Evolutionary conservation across 2,113 vertebrate species (phyloP).

Genomic region (Todiramphus chloris): DNA sequence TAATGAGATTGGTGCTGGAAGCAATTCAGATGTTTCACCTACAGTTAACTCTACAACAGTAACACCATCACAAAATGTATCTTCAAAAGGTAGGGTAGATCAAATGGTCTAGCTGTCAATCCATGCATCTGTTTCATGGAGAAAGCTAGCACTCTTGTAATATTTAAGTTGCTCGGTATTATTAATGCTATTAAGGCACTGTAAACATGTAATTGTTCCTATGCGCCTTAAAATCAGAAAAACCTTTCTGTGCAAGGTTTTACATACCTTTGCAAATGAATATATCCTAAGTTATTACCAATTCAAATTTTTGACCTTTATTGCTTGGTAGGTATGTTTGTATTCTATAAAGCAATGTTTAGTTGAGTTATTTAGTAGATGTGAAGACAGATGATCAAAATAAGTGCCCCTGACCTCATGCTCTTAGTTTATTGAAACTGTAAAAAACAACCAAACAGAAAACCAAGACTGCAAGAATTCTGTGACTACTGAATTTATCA

Average conservation of each 20-base stretch:
- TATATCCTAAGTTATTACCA: not conserved
- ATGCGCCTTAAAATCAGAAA: not conserved
- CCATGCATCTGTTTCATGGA: not conserved
- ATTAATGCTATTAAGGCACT: not conserved
- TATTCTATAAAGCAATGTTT: not conserved
- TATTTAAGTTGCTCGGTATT: not conserved
- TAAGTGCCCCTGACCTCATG: not conserved
- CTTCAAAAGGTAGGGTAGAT: slow-evolving; percentile 40
- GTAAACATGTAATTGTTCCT: not conserved
- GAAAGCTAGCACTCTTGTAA: not conserved
- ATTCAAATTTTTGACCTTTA: not conserved
- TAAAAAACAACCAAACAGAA: not conserved
- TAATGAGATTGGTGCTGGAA: slow-evolving; percentile 59
- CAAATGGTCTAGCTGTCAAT: not conserved
- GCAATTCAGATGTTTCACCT: not conserved
- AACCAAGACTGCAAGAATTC: not conserved
- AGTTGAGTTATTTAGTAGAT: not conserved
- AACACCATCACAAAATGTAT: not conserved
- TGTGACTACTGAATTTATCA: not conserved
- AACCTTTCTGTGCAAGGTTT: not conserved
- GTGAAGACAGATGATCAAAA: not conserved
- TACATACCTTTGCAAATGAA: not conserved
- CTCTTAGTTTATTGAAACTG: not conserved
- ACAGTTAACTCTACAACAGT: slow-evolving; percentile 27
- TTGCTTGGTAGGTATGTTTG: not conserved